Evolutionary conservation across 2,797 vertebrate species (phyloP).

Genomic region (Chiloscyllium punctatum): DNA sequence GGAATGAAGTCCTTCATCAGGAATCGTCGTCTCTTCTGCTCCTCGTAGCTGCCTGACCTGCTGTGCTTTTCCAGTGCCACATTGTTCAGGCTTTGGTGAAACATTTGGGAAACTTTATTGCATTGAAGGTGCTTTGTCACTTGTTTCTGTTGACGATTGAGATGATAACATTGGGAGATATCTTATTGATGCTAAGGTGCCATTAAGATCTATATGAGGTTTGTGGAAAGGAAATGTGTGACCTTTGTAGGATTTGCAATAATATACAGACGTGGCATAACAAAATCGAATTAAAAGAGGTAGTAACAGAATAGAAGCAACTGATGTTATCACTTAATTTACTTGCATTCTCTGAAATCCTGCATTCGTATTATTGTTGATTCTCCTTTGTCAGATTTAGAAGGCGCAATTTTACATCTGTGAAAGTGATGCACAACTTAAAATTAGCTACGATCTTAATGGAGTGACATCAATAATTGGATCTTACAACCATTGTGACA

Average conservation of each 20-base stretch:
- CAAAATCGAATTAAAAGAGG: background rate
- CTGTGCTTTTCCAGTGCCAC: too few species aligned
- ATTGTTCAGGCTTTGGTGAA: background rate
- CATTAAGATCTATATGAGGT: background rate
- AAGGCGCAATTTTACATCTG: background rate
- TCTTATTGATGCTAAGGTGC: background rate
- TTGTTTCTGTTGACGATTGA: background rate
- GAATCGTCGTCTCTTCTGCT: too few species aligned
- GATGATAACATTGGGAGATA: background rate
- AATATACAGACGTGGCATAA: background rate
- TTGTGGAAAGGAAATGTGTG: background rate
- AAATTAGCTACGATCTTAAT: background rate
- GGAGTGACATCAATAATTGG: background rate
- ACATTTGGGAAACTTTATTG: background rate
- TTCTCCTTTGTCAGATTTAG: too few species aligned
- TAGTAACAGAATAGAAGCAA: background rate
- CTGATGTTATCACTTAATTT: background rate
- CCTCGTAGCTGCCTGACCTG: too few species aligned
- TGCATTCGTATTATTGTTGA: background rate
- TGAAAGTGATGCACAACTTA: background rate
- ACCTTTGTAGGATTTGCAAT: background rate
- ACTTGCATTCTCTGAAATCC: background rate
- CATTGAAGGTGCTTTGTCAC: background rate
- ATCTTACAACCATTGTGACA: background rate
- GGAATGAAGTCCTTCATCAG: too few species aligned